Conservation (phyloP, 1,140 invertebrate genomes). For the Aphelinus certus region DNA sequence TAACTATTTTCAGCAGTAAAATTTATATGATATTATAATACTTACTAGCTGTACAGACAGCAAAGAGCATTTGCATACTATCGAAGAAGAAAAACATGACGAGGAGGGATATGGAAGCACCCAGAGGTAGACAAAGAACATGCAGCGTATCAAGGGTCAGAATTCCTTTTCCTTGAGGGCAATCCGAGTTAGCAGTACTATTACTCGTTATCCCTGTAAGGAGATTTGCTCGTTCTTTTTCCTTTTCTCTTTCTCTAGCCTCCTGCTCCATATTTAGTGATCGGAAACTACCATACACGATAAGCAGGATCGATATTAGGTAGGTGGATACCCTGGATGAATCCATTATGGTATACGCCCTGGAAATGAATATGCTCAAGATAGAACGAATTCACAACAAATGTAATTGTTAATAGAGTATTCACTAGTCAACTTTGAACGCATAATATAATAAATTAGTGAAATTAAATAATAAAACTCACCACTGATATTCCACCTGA, state of each 20-base stretch:
- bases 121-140: conserved; percentile 94
- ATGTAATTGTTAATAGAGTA: no score
- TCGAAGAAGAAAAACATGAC: conserved; percentile 99
- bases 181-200: conserved; percentile 51
- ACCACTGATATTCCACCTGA: conserved; percentile 67
- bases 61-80: conserved; percentile 97
- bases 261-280: conserved; percentile 95
- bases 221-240: conserved; percentile 76
- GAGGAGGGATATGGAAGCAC: conserved; percentile 93
- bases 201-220: conserved; percentile 63
- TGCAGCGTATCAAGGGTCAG: conserved; percentile 97
- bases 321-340: conserved; percentile 96
- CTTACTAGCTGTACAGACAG: conserved; percentile 96
- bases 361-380: conserved; percentile 50
- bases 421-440: no score
- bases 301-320: conserved; percentile 95
- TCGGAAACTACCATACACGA: conserved; percentile 95
- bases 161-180: conserved; percentile 72
- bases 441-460: no score
- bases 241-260: conserved; percentile 84
- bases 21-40: conserved; percentile 38
- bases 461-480: conserved; percentile 39
- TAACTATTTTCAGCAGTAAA: no score
- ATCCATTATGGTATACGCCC: conserved; percentile 96
- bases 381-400: no score